These are phyloP conservation scores for Tetragonisca angustula DNA, from an alignment of 2,888 invertebrate genomes.

Conservation along the genomic window DNA sequence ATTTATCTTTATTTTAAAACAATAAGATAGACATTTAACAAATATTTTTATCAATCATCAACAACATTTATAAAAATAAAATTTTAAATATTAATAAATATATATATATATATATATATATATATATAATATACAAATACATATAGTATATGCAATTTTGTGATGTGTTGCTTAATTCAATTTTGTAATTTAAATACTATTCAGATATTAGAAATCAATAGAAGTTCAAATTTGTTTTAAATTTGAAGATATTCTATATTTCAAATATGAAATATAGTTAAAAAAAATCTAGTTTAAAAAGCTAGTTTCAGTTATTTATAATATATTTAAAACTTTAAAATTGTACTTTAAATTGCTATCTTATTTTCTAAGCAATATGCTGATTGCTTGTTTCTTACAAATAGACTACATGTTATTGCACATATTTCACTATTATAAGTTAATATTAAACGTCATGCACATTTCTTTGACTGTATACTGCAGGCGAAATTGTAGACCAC, in stretches of 20 bases:
- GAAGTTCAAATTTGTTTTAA: slow-evolving; percentile 2
- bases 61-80: slow-evolving; percentile 20
- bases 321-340: slow-evolving; percentile 1
- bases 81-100: slow-evolving; percentile 15
- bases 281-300: neutral
- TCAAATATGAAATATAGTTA: neutral
- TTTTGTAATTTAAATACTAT: neutral
- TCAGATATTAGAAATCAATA: neutral
- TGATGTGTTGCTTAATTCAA: neutral
- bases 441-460: slow-evolving; percentile 81
- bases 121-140: neutral
- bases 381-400: neutral
- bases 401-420: slow-evolving; percentile 54
- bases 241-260: neutral
- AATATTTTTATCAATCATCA: slow-evolving; percentile 12
- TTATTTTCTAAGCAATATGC: neutral
- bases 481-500: slow-evolving; percentile 79
- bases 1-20: slow-evolving; percentile 1
- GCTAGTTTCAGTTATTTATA: neutral
- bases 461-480: slow-evolving; percentile 79
- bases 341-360: neutral
- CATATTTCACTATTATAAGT: slow-evolving; percentile 29
- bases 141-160: neutral
- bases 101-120: neutral
- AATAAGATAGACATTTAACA: slow-evolving; percentile 16